Conservation (phyloP, 2,797 vertebrate species). For the Heliangelus exortis region DNA sequence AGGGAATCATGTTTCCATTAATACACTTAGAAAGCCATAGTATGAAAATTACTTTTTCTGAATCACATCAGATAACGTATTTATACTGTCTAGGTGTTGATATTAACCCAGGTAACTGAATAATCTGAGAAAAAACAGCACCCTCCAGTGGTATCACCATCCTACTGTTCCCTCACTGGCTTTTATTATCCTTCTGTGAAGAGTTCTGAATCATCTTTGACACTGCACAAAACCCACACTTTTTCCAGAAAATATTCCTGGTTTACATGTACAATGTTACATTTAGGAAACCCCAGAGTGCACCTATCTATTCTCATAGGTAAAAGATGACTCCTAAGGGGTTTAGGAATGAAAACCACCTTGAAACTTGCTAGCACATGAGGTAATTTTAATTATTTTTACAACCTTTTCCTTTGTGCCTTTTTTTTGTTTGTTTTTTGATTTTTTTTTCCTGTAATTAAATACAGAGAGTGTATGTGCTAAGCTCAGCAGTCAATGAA, state of each 20-base stretch:
- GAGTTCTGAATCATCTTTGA: neutral
- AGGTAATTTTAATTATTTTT: neutral
- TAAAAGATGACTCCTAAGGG: neutral
- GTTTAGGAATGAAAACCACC: neutral
- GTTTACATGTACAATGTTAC: neutral
- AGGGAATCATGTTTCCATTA: slow-evolving; percentile 62
- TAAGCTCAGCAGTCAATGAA: neutral
- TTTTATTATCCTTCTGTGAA: neutral
- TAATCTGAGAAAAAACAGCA: neutral
- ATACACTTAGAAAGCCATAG: slow-evolving; percentile 61
- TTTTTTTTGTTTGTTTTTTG: no score
- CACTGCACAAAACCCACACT: neutral
- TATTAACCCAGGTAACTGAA: slow-evolving; percentile 38
- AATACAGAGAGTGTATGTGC: neutral
- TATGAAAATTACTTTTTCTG: slow-evolving; percentile 62
- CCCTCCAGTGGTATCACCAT: neutral
- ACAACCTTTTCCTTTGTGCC: no score
- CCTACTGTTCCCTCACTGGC: neutral
- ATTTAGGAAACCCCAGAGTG: neutral
- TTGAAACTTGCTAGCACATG: neutral
- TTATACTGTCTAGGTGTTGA: slow-evolving; percentile 19
- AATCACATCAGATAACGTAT: slow-evolving; percentile 43
- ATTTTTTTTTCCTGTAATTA: neutral
- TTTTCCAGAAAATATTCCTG: neutral
- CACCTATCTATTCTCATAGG: neutral